Conservation (phyloP, 2,113 vertebrate genomes). For the Phycodurus eques region DNA sequence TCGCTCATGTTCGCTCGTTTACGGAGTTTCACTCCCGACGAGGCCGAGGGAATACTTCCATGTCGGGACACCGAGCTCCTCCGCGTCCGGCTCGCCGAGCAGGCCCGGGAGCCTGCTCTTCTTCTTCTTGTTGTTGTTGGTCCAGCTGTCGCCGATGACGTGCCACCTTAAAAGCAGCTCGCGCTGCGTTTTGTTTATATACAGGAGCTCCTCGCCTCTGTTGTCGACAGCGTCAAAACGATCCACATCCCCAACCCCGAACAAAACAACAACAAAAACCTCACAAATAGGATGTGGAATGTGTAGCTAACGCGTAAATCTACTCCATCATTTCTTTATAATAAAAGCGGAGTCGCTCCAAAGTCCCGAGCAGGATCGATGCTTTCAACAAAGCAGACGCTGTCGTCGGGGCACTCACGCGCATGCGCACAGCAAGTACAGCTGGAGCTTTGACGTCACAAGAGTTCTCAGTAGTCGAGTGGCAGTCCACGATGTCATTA, state of each 20-base stretch:
- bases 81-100: background rate
- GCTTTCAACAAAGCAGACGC: constrained; percentile 55
- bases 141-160: constrained; percentile 20
- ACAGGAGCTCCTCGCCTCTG: constrained; percentile 41
- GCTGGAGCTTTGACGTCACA: constrained; percentile 53
- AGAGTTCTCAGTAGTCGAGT: too few species aligned
- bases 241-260: too few species aligned
- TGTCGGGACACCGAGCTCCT: constrained; percentile 12
- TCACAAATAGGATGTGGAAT: background rate
- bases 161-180: constrained; percentile 68
- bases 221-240: constrained; percentile 9
- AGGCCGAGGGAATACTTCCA: constrained; percentile 28
- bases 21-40: constrained; percentile 45
- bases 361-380: constrained; percentile 36
- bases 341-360: background rate
- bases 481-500: background rate
- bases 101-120: background rate
- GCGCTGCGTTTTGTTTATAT: constrained; percentile 71
- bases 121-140: too few species aligned
- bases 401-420: constrained; percentile 17
- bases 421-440: constrained; percentile 58
- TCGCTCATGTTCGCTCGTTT: constrained; percentile 74
- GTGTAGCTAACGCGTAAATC: rapidly evolving
- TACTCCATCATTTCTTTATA: background rate
- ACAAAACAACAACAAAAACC: constrained; percentile 6